phyloP scores from a whole-genome alignment of 1,140 invertebrate species.

The Drosophila simulans region DNA sequence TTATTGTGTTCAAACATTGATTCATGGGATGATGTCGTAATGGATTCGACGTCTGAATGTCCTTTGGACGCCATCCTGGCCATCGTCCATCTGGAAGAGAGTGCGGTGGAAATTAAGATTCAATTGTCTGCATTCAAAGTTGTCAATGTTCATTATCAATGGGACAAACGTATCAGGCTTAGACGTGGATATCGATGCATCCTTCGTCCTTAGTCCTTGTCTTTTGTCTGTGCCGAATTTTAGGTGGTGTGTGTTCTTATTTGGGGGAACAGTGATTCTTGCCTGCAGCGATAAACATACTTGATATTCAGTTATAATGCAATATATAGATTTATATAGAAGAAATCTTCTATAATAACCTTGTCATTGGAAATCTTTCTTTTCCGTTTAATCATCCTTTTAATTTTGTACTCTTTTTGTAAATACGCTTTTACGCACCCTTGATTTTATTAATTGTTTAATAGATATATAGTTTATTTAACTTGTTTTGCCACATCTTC shows the following conservation, averaged over 20 bases:
- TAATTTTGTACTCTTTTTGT: neutral
- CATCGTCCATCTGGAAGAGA: neutral
- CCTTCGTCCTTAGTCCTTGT: constrained; percentile 11
- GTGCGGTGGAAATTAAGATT: constrained; percentile 72
- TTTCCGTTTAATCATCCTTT: neutral
- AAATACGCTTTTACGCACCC: too few relatives aligned
- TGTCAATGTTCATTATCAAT: constrained; percentile 78
- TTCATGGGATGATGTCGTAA: constrained; percentile 57
- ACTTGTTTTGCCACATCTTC: too few relatives aligned
- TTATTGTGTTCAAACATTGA: constrained; percentile 71
- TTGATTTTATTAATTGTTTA: too few relatives aligned
- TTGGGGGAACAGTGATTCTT: neutral
- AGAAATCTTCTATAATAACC: too few relatives aligned
- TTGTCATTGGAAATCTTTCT: too few relatives aligned
- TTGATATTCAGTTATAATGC: neutral
- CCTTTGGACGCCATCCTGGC: neutral
- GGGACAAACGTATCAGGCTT: constrained; percentile 70
- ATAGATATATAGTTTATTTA: too few relatives aligned
- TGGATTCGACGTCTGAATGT: constrained; percentile 20
- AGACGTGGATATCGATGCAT: constrained; percentile 55
- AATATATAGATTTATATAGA: neutral
- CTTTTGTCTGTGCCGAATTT: constrained; percentile 6
- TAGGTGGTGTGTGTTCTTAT: constrained; percentile 1
- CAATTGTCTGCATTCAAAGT: constrained; percentile 79
- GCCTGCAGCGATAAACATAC: neutral